These are phyloP conservation scores for Amphiprion percula DNA, from an alignment of 2,113 vertebrate genomes.

Conservation along the genomic window DNA sequence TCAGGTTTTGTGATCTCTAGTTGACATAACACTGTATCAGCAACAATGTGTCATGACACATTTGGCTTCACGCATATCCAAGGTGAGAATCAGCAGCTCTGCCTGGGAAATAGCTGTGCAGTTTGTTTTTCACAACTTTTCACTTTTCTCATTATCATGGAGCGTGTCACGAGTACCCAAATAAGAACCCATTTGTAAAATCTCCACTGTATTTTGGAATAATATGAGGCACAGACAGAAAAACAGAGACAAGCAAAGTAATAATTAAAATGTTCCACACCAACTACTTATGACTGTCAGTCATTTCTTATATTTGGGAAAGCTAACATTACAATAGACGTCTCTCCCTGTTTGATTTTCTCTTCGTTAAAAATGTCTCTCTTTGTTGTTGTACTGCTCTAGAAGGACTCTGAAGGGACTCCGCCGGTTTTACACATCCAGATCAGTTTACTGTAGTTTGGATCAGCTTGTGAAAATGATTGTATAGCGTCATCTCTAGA, in stretches of 20 bases:
- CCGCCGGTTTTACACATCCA: no score
- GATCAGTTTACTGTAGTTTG: no score
- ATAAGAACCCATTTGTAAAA: constrained; percentile 24
- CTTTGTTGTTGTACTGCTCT: background rate
- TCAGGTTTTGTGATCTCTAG: constrained; percentile 49
- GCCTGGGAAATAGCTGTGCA: constrained; percentile 50
- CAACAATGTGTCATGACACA: constrained; percentile 67
- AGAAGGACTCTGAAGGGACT: background rate
- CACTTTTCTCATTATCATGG: constrained; percentile 25
- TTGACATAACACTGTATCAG: constrained; percentile 58
- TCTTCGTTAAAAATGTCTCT: no score
- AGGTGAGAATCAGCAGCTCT: constrained; percentile 59
- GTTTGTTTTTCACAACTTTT: constrained; percentile 63
- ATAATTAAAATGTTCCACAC: no score
- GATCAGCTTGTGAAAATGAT: no score
- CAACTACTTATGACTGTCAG: background rate
- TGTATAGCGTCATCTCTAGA: background rate
- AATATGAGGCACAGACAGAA: background rate
- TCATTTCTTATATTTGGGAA: background rate
- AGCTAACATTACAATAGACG: background rate
- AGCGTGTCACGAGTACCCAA: constrained; percentile 51
- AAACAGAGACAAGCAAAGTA: background rate
- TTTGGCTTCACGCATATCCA: constrained; percentile 49
- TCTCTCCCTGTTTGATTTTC: background rate
- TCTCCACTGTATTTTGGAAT: background rate